Conservation (phyloP, 1,140 invertebrate species). For the Drosophila arawakana region DNA sequence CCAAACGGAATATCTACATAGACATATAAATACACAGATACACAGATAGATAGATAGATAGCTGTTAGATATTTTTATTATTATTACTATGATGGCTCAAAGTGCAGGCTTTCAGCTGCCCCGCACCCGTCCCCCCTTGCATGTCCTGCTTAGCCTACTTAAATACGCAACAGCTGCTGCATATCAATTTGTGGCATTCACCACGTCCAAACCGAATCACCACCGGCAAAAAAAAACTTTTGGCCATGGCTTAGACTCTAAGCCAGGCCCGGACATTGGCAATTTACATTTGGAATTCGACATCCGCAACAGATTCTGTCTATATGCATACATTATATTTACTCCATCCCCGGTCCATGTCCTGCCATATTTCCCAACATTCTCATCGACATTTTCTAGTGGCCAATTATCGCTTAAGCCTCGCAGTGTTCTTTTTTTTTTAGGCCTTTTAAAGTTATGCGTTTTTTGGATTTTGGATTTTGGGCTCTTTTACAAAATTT, state of each 20-base stretch:
- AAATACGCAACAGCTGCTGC: slow-evolving; percentile 74
- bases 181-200: slow-evolving; percentile 70
- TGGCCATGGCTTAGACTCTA: slow-evolving; percentile 54
- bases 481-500: slow-evolving; percentile 46
- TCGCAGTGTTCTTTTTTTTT: slow-evolving; percentile 14
- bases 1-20: slow-evolving; percentile 38
- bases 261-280: slow-evolving; percentile 73
- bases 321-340: background rate
- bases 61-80: slow-evolving; percentile 47
- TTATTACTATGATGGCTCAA: slow-evolving; percentile 36
- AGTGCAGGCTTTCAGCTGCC: slow-evolving; percentile 1
- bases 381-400: slow-evolving; percentile 67
- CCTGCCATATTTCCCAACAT: slow-evolving; percentile 7
- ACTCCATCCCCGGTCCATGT: background rate
- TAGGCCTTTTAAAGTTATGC: slow-evolving; percentile 27
- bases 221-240: slow-evolving; percentile 21
- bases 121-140: background rate
- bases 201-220: slow-evolving; percentile 21
- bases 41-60: slow-evolving; percentile 14
- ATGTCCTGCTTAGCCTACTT: slow-evolving; percentile 5
- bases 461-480: slow-evolving; percentile 56
- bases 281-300: slow-evolving; percentile 72
- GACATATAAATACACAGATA: background rate
- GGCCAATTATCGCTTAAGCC: slow-evolving; percentile 80
- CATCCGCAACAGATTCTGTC: slow-evolving; percentile 29